Conservation (phyloP, 2,888 invertebrate species). For the Apodemia mormo region DNA sequence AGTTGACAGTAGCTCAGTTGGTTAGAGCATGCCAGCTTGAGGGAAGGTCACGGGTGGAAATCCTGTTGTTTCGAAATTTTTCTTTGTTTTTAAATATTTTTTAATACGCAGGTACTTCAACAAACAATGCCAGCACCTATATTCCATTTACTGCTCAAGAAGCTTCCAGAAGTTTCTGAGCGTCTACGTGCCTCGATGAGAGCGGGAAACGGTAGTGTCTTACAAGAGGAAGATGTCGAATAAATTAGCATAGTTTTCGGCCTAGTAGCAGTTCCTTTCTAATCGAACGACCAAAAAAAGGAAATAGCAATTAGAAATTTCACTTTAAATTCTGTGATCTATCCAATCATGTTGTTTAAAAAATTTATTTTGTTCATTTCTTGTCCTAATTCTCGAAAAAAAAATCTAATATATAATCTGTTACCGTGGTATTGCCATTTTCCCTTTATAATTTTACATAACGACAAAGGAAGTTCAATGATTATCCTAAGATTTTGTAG, state of each 20-base stretch:
- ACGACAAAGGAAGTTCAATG: constrained; percentile 14
- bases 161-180: constrained; percentile 85
- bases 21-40: too few relatives aligned
- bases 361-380: constrained; percentile 9
- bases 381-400: not conserved
- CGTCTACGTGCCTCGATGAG: constrained; percentile 70
- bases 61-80: too few relatives aligned
- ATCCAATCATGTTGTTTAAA: constrained; percentile 6
- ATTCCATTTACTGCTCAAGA: constrained; percentile 93
- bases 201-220: constrained; percentile 50
- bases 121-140: constrained; percentile 97
- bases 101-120: constrained; percentile 86
- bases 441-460: constrained; percentile 9
- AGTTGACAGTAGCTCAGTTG: too few relatives aligned
- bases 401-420: not conserved
- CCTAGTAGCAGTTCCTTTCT: constrained; percentile 23
- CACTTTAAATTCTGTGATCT: constrained; percentile 14
- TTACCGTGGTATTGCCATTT: not conserved
- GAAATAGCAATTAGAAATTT: constrained; percentile 10
- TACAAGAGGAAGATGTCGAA: constrained; percentile 77
- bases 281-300: constrained; percentile 10
- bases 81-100: not conserved
- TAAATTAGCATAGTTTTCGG: constrained; percentile 42
- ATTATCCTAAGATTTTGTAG: constrained; percentile 58
- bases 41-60: too few relatives aligned